Conservation (phyloP, 2,888 invertebrate species). For the Yponomeuta cagnagella region DNA sequence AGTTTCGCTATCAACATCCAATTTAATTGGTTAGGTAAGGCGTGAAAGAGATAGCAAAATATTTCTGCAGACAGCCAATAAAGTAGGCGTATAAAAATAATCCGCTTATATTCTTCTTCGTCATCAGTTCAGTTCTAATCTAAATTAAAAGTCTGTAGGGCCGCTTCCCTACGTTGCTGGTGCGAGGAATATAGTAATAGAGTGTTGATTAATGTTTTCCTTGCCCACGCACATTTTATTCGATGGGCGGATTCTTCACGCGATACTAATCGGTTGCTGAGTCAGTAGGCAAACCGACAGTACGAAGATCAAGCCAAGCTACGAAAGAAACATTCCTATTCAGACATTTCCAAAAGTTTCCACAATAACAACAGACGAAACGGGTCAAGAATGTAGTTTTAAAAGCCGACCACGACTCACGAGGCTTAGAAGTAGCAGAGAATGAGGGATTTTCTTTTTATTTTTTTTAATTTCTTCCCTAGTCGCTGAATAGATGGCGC, state of each 20-base stretch:
- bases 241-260: constrained; percentile 23
- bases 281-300: constrained; percentile 35
- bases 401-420: constrained; percentile 34
- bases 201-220: not conserved
- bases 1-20: not conserved
- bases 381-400: constrained; percentile 47
- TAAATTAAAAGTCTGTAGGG: not conserved
- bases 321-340: too few relatives aligned
- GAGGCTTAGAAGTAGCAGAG: constrained; percentile 32
- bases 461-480: too few relatives aligned
- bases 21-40: not conserved
- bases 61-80: not conserved
- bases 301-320: not conserved
- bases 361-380: constrained; percentile 24
- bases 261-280: constrained; percentile 40
- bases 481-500: too few relatives aligned
- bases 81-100: not conserved
- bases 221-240: constrained; percentile 4
- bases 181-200: not conserved
- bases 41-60: not conserved
- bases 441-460: constrained; percentile 17
- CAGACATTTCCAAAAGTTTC: not conserved
- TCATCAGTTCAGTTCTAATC: not conserved
- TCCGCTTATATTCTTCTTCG: not conserved
- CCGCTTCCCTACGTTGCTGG: not conserved